phyloP scores from a whole-genome alignment of 2,797 vertebrate genomes.

The Protosalanx chinensis region DNA sequence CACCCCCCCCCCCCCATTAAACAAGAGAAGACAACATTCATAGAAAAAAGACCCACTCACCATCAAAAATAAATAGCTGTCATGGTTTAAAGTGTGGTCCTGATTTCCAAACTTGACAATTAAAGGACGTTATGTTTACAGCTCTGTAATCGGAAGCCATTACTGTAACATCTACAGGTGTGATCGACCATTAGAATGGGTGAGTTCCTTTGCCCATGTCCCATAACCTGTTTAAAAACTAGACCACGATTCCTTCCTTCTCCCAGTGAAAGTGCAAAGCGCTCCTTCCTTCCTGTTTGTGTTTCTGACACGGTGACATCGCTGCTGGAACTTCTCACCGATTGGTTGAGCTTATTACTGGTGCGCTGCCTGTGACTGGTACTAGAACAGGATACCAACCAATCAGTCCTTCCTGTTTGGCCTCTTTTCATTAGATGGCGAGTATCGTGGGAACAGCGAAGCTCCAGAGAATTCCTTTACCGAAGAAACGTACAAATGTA shows the following conservation, averaged over 20 bases:
- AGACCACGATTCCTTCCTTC: constrained; percentile 8
- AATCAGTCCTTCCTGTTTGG: not conserved
- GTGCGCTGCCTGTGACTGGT: not conserved
- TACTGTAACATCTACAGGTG: not conserved
- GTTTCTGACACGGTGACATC: constrained; percentile 19
- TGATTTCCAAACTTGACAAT: not conserved
- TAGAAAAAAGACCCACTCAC: constrained; percentile 29
- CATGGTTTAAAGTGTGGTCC: not conserved
- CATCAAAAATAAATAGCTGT: constrained; percentile 18
- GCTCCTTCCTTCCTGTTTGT: constrained; percentile 11
- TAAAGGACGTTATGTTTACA: not conserved
- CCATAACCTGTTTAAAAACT: constrained; percentile 5
- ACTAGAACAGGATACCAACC: not conserved
- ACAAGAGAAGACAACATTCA: not conserved
- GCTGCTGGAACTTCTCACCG: not conserved
- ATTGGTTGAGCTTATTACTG: not conserved
- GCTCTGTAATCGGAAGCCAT: not conserved
- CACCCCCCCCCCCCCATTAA: no score
- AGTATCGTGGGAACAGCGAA: not conserved
- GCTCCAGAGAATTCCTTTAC: not conserved
- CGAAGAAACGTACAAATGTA: constrained; percentile 10
- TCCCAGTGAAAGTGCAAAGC: constrained; percentile 31
- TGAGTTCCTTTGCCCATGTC: not conserved
- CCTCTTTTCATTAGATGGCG: not conserved
- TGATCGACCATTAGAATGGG: not conserved